Conservation (phyloP, 2,888 invertebrate genomes). For the Cerastoderma edule region DNA sequence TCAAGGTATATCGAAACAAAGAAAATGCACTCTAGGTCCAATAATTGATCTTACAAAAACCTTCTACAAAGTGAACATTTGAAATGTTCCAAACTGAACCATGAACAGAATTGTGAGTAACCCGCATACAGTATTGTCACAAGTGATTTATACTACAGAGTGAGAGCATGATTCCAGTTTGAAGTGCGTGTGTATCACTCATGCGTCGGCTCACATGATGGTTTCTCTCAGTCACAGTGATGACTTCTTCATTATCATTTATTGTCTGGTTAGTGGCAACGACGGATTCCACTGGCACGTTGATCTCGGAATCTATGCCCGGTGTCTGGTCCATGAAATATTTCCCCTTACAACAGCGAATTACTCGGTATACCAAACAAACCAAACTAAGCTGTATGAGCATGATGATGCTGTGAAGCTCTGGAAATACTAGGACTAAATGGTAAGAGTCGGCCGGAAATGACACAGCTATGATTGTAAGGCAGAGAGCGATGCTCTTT, state of each 20-base stretch:
- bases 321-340: conserved; percentile 32
- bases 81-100: too few species aligned
- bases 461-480: conserved; percentile 30
- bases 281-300: not conserved
- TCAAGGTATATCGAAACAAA: too few species aligned
- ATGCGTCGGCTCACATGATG: conserved; percentile 20
- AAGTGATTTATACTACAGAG: conserved; percentile 10
- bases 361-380: conserved; percentile 18
- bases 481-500: conserved; percentile 32
- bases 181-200: conserved; percentile 24
- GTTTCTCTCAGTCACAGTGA: conserved; percentile 19
- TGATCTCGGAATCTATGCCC: not conserved
- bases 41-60: too few species aligned
- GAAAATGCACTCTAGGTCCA: too few species aligned
- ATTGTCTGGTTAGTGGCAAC: not conserved
- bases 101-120: not conserved
- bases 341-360: conserved; percentile 29
- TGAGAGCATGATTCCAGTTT: conserved; percentile 5
- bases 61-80: too few species aligned
- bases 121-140: not conserved
- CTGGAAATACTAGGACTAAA: conserved; percentile 25
- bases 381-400: conserved; percentile 18
- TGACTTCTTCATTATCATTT: not conserved
- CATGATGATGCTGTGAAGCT: conserved; percentile 32
- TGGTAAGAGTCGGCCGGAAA: conserved; percentile 16